Base-by-base conservation (phyloP, 2,888 invertebrate species). In the Andrena bucephala region DNA sequence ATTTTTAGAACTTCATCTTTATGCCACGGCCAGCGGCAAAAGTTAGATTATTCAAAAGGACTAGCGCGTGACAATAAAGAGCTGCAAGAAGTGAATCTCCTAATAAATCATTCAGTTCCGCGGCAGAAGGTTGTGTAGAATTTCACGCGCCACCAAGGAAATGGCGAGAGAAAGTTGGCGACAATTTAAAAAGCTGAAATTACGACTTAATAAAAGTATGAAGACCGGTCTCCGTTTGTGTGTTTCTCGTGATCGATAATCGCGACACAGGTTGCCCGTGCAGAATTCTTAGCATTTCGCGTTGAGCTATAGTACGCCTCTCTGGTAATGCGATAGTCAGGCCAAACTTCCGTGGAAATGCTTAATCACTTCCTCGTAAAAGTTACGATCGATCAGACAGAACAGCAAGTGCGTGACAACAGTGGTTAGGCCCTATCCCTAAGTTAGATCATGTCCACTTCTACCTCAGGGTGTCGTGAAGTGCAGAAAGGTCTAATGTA, bases 391-490 rank as follows among this genome's bases (percentile, higher is more conserved):
- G 60, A 63, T 54, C 77, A 42, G 20, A 42, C 42, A 10, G 54
- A 16, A 65, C 42, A 68, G n/a, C 68, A 68, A 54, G 83, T 82
- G 85, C 90, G 87, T 89, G 90, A 88, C 85, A 87, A 85, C 77
- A 83, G 77, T 84, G 85, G 83, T 83, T 62, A 76, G 48, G 10
- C 52, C 29, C 24, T 59, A 78, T 77, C 69, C 31, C 50, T 27
- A 70, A 27, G 54, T 68, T 74, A 62, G 66, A 86, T 85, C 87
- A 76, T 50, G 78, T 54, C 48, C 57, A 29, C 10, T 59, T 69
- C 62, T 50, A 71, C 65, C 78, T 67, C 66, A 50, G 31, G 48
- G 52, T 69, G 27, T 36, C 33, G 31, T 20, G 69, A 67, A 65
- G 52, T 63, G 70, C 29, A 54, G 50, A 81, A 50, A 59, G n/a